Evolutionary conservation across 1,140 invertebrate genomes (phyloP), one percentile per base, ranked within the genome.

Genomic region (Campoletis sonorensis): DNA sequence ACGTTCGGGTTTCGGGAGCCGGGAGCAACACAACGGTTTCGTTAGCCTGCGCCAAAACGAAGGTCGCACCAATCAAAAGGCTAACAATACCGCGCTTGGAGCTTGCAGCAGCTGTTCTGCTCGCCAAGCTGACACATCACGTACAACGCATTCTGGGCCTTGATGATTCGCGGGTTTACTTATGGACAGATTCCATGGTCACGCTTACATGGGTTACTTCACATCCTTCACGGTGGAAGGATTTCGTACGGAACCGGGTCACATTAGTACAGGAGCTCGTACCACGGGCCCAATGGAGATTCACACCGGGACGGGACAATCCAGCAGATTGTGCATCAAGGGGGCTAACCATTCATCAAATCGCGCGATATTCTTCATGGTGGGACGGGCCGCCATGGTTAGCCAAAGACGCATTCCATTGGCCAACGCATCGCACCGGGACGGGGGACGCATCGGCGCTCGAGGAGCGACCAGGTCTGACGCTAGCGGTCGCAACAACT

Each of bases 241-340:
- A 84, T 1, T 90, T 87, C 84, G 86, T 90, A 4, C 80, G 82
- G 2, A 89, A 89, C 80, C 71, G 86, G 15, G 84, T 88, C 0
- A 54, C 82, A 8, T 33, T 80, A 64, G 89, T 90, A 26, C 81
- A 87, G 45, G 80, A 86, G 40, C 1, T 49, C 11, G 5, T 83
- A 5, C 79, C 78, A 21, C 1, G 21, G 3, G 80, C 72, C 21
- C 16, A 71, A 8, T 82, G 82, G 82, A n/a, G 70, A 67, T 84
- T 86, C 68, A 77, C 87, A 0, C n/a, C 84, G 0, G 85, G 87
- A 26, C 71, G 67, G 26, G 82, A 86, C 21, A 88, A 88, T 76
- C 86, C 88, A 15, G 84, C 83, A 13, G 85, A 88, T 76, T 85
- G 86, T 40, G 81, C 86, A 33, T 87, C 85, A 5, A 37, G 86